Conservation (phyloP, 2,888 invertebrate genomes). For the Caenorhabditis afra region DNA sequence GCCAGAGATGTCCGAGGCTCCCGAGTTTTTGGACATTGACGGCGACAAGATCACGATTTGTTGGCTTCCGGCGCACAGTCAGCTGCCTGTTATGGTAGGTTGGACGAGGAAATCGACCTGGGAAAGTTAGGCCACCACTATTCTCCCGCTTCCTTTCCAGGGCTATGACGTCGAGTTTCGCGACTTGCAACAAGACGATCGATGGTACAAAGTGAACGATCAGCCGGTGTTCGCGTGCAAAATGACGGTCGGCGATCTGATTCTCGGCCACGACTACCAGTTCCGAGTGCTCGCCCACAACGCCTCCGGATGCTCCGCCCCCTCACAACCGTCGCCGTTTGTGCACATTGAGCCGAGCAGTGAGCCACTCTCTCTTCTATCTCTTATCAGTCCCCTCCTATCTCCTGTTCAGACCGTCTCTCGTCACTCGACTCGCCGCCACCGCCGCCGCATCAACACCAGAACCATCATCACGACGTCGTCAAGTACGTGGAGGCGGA, state of each 20-base stretch:
- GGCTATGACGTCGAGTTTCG: conserved; percentile 81
- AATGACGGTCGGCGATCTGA: conserved; percentile 80
- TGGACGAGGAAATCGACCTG: background rate
- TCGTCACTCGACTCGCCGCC: conserved; percentile 38
- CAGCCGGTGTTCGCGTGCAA: conserved; percentile 79
- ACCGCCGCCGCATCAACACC: too few species aligned
- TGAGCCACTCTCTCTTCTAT: too few species aligned
- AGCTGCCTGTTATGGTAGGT: conserved; percentile 76
- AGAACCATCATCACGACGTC: conserved; percentile 33
- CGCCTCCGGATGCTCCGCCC: conserved; percentile 77
- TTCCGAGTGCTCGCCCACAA: conserved; percentile 80
- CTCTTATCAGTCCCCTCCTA: background rate
- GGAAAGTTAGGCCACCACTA: background rate
- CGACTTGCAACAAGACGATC: conserved; percentile 78
- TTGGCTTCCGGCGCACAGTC: conserved; percentile 79
- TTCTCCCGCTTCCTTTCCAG: conserved; percentile 52
- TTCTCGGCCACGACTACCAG: conserved; percentile 78
- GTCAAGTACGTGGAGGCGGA: conserved; percentile 76
- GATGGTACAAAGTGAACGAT: conserved; percentile 80
- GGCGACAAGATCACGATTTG: conserved; percentile 78
- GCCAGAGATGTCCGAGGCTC: conserved; percentile 76
- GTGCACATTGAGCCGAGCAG: conserved; percentile 73
- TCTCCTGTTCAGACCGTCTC: conserved; percentile 32
- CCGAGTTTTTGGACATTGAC: conserved; percentile 78
- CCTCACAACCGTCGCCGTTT: conserved; percentile 76